Percentiles rank a stretch among this genome's conserved stretches.
These are phyloP conservation scores for Ennomos erosarius DNA, from an alignment of 2,888 invertebrate genomes.

Conservation along the genomic window DNA sequence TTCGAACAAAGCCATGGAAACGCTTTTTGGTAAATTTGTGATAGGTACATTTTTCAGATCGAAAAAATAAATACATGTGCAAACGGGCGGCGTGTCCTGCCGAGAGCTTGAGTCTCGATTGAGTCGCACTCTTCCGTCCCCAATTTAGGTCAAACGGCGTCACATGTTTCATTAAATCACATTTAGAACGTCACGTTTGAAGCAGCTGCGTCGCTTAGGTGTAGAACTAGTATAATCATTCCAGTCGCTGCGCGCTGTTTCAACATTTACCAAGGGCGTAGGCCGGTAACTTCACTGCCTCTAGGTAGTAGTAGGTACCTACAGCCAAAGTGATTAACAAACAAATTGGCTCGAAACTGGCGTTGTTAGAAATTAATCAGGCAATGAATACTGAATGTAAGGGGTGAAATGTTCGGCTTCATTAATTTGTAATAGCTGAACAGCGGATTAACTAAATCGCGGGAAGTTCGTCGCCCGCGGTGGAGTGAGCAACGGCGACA, in stretches of 20 bases:
- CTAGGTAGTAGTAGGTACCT: too few species aligned
- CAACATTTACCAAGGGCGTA: slow-evolving; percentile 28
- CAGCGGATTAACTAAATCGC: slow-evolving; percentile 41
- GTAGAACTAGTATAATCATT: slow-evolving; percentile 9
- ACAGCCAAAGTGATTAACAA: slow-evolving; percentile 37
- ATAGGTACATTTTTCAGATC: slow-evolving; percentile 16
- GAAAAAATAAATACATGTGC: slow-evolving; percentile 2
- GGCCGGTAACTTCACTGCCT: slow-evolving; percentile 27
- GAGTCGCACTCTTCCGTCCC: slow-evolving; percentile 4
- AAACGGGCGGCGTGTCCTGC: not conserved
- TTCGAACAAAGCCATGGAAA: slow-evolving; percentile 12
- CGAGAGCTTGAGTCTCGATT: slow-evolving; percentile 8
- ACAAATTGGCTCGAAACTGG: slow-evolving; percentile 36
- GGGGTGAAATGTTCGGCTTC: slow-evolving; percentile 34
- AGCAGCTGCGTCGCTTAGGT: slow-evolving; percentile 19
- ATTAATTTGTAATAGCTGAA: slow-evolving; percentile 47
- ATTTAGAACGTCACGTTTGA: slow-evolving; percentile 15
- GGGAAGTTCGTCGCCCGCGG: slow-evolving; percentile 15
- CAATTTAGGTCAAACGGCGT: slow-evolving; percentile 9
- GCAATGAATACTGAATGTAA: slow-evolving; percentile 37
- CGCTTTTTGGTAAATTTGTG: slow-evolving; percentile 4
- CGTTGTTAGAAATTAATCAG: slow-evolving; percentile 41
- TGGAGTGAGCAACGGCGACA: slow-evolving; percentile 2
- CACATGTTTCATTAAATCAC: slow-evolving; percentile 17
- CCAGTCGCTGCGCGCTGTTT: slow-evolving; percentile 28